Evolutionary conservation across 2,888 invertebrate species (phyloP), one percentile per base, ranked within the genome.

Genomic region (Hoplodrina blanda): DNA sequence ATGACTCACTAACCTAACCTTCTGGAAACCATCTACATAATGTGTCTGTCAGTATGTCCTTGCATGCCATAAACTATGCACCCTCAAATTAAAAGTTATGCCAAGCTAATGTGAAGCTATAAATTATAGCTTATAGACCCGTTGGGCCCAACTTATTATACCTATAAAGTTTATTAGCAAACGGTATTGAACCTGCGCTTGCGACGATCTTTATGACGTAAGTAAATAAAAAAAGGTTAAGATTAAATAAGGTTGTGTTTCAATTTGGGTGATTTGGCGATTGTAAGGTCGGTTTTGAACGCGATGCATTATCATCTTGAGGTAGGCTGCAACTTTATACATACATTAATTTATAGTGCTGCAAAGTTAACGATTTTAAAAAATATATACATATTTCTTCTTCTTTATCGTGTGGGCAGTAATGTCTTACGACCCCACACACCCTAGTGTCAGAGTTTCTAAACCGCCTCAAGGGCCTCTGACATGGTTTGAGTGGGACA

Each of bases 51-150:
- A 41, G 75, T 49, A 44, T 83, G 80, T 84, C 84, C 84, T 84
- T 78, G 84, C 82, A 72, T 61, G 71, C 80, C 63, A 62, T 81
- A 75, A 83, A 73, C 82, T 83, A 81, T 80, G 74, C 74, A 76
- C 82, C 80, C 84, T 83, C 71, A 69, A 76, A 85, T 85, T 79
- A 81, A 80, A 77, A 53, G 62, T 54, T 84, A 82, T 76, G 74
- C 59, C 25, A 55, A 49, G 4, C 46, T 53, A 68, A 73, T 74
- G 17, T 46, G 52, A 20, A 62, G 68, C 20, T 71, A 74, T 78
- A 84, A 76, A 74, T 81, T 79, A 76, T 73, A 62, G 57, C 62
- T 69, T 76, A 60, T 49, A 62, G 71, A 80, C 73, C 57, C 53
- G 62, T 69, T 82, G 20, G 25, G n/a, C 37, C 15, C 11, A 17